Conservation (phyloP, 1,140 invertebrate genomes). For the Colletes latitarsis region DNA sequence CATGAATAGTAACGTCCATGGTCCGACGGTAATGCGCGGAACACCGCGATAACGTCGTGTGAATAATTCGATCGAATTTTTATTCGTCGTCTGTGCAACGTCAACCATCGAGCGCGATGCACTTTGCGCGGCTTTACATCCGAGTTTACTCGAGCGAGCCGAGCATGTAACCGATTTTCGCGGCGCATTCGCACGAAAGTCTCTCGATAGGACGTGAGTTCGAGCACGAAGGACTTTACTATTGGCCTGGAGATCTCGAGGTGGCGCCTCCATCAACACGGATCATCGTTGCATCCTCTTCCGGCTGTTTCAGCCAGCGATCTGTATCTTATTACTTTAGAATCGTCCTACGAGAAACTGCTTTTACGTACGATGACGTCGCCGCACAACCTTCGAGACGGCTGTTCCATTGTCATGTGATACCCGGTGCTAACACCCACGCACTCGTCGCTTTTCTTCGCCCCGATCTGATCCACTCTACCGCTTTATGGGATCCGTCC, state of each 20-base stretch:
- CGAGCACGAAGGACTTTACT: too few species aligned
- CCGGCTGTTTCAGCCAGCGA: not conserved
- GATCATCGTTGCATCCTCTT: conserved; percentile 11
- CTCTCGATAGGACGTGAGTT: not conserved
- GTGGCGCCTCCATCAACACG: not conserved
- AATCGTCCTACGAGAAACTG: not conserved
- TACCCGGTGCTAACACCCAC: not conserved
- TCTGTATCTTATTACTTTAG: not conserved
- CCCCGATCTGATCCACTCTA: not conserved
- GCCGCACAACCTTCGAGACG: not conserved
- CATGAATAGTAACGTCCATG: not conserved
- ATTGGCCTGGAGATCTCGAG: not conserved
- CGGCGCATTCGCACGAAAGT: not conserved
- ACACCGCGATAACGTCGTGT: not conserved
- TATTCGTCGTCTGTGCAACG: not conserved
- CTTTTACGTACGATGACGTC: conserved; percentile 5
- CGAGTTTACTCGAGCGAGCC: conserved; percentile 2
- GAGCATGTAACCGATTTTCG: conserved; percentile 8
- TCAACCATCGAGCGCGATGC: not conserved
- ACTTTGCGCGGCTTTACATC: not conserved
- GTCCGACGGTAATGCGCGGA: not conserved
- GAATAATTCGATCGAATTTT: conserved; percentile 8
- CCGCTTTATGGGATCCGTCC: not conserved
- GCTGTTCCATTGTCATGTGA: conserved; percentile 13
- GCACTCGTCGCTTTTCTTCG: not conserved